Evolutionary conservation across 2,113 vertebrate species (phyloP).

Genomic region (Ochotona princeps): DNA sequence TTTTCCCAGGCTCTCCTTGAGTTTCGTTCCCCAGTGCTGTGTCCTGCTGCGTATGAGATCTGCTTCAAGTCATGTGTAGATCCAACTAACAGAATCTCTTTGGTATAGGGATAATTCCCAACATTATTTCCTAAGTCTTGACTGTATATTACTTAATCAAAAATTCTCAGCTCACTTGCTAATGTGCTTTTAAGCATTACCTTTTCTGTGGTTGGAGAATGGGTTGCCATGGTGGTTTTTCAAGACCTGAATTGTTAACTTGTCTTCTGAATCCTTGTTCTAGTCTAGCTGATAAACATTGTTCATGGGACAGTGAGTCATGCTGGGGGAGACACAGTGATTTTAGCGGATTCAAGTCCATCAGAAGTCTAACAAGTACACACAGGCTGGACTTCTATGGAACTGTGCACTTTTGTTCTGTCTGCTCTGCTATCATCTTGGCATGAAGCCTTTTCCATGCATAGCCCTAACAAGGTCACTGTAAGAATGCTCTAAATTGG

Average conservation of each 20-base stretch:
- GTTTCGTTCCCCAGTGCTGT: background rate
- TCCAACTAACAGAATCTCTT: background rate
- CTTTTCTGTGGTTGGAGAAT: background rate
- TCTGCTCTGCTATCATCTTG: background rate
- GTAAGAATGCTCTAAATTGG: background rate
- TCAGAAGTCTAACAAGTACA: background rate
- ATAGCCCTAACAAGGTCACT: background rate
- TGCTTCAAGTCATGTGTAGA: background rate
- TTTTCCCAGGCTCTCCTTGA: background rate
- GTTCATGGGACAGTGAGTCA: constrained; percentile 15
- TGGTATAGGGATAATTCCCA: background rate
- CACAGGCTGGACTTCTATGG: background rate
- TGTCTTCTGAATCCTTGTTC: background rate
- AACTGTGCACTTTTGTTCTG: background rate
- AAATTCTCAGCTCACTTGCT: background rate
- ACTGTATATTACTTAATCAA: background rate
- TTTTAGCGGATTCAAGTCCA: background rate
- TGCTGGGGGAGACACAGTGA: background rate
- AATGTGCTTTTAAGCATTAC: background rate
- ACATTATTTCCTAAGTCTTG: background rate
- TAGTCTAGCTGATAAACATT: background rate
- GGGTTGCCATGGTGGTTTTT: background rate
- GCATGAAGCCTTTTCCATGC: background rate
- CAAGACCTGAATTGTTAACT: constrained; percentile 28
- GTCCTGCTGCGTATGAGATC: background rate